Percentiles rank a stretch among this genome's conserved stretches.
Conservation (phyloP, 2,797 vertebrate genomes). For the Bradypodion pumilum region DNA sequence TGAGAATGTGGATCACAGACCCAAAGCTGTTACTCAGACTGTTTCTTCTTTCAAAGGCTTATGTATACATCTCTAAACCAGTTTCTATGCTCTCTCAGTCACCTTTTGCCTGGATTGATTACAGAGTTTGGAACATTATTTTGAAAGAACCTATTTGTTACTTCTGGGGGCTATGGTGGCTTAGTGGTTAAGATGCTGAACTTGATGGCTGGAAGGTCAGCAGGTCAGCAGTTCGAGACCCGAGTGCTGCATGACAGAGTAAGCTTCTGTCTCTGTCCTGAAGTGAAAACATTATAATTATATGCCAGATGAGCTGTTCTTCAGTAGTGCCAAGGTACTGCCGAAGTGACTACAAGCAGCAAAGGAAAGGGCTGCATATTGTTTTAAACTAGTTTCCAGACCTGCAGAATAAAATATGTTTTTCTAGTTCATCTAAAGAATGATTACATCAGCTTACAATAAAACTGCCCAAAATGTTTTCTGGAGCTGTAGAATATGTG, state of each 20-base stretch:
- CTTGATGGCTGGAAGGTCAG: no score
- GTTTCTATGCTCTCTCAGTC: background rate
- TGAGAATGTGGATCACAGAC: no score
- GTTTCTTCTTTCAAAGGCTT: background rate
- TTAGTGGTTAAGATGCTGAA: no score
- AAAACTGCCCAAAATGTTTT: background rate
- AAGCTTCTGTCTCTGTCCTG: no score
- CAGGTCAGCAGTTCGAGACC: no score
- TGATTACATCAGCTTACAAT: constrained; percentile 1
- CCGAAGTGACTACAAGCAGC: constrained; percentile 36
- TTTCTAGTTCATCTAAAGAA: constrained; percentile 28
- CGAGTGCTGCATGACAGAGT: no score
- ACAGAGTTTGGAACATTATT: no score
- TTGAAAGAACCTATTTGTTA: no score
- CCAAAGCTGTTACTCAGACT: background rate
- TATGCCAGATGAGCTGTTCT: constrained; percentile 34
- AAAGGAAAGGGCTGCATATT: constrained; percentile 53
- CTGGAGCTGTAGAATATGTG: background rate
- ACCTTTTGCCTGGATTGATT: background rate
- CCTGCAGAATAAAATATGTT: background rate
- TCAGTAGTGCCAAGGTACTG: constrained; percentile 51
- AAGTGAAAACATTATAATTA: constrained; percentile 16
- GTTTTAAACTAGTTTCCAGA: constrained; percentile 28
- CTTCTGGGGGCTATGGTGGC: no score
- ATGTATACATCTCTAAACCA: background rate